A percentile compares a stretch with the other conserved stretches of the same genome.
Conservation (phyloP, 2,888 invertebrate genomes). For the Acanthosepion lycidas region DNA sequence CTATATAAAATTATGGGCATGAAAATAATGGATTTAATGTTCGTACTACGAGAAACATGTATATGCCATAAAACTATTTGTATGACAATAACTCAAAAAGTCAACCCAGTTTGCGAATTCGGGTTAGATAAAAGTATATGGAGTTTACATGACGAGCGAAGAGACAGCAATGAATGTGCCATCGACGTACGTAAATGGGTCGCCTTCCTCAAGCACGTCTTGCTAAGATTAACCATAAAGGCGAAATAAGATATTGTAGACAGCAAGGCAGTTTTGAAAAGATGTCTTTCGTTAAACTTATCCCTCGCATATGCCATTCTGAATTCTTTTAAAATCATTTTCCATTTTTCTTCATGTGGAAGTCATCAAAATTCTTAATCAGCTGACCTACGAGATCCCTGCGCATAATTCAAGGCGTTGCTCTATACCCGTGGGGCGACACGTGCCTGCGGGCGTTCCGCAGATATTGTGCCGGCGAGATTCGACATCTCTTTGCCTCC, state of each 20-base stretch:
- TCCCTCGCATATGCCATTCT: background rate
- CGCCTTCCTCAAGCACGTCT: background rate
- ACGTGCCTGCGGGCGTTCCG: background rate
- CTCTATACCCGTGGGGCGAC: slow-evolving; percentile 20
- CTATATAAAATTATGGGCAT: no score
- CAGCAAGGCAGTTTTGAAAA: background rate
- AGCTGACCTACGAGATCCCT: slow-evolving; percentile 1
- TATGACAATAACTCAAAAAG: no score
- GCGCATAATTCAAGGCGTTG: background rate
- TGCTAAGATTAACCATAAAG: background rate
- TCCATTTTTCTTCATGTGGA: background rate
- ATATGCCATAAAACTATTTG: no score
- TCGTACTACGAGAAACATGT: no score
- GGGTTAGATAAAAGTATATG: no score
- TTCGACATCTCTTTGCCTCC: background rate
- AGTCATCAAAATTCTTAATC: slow-evolving; percentile 22
- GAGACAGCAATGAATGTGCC: background rate
- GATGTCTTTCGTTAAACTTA: background rate
- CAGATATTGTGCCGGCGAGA: background rate
- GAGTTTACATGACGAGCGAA: no score
- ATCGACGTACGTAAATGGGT: background rate
- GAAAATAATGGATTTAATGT: no score
- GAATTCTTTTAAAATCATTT: slow-evolving; percentile 33
- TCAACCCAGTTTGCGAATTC: no score
- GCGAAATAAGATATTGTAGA: background rate